phyloP scores from a whole-genome alignment of 2,888 invertebrate species.

The Polyploca ridens region DNA sequence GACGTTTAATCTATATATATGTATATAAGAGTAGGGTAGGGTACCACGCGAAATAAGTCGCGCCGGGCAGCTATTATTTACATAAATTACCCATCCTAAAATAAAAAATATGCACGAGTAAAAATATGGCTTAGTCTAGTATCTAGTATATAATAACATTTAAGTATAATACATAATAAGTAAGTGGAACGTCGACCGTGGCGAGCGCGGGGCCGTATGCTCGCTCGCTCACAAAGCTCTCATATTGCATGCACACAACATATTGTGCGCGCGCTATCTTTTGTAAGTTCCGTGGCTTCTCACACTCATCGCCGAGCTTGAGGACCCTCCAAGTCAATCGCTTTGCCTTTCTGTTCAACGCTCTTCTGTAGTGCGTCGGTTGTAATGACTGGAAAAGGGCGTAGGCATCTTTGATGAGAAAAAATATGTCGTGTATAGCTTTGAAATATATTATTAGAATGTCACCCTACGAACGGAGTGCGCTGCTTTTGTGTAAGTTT shows the following conservation, averaged over 20 bases:
- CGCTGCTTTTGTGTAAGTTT: too few species aligned
- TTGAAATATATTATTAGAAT: too few species aligned
- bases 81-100: too few species aligned
- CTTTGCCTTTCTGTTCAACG: constrained; percentile 11
- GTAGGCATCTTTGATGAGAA: neutral
- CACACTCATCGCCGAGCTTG: constrained; percentile 33
- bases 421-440: neutral
- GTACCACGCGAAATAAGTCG: too few species aligned
- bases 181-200: neutral
- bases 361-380: constrained; percentile 2
- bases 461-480: too few species aligned
- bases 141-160: too few species aligned
- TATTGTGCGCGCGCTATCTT: constrained; percentile 32
- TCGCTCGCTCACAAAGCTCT: neutral
- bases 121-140: too few species aligned
- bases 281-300: constrained; percentile 42
- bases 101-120: too few species aligned
- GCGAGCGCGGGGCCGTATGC: neutral
- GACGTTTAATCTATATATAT: too few species aligned
- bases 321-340: constrained; percentile 47
- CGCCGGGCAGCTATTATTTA: too few species aligned
- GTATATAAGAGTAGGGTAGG: too few species aligned
- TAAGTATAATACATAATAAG: neutral
- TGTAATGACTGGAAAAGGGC: constrained; percentile 5
- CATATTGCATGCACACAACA: constrained; percentile 14